phyloP scores from a whole-genome alignment of 2,888 invertebrate genomes.

The Mechanitis messenoides region DNA sequence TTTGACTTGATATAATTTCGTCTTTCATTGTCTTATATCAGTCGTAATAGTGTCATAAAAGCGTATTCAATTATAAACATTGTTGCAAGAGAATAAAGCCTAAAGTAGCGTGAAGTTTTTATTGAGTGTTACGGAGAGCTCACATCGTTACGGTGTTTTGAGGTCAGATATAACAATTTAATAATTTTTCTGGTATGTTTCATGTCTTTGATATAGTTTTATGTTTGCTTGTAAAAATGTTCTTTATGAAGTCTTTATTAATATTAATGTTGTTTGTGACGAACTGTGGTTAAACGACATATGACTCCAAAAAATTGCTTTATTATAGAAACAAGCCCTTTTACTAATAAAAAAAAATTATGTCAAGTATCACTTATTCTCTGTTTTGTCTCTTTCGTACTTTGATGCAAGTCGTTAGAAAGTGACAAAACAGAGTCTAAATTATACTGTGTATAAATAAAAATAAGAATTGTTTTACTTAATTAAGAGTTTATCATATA shows the following conservation, averaged over 20 bases:
- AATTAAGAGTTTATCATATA: too few species aligned
- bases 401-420: too few species aligned
- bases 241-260: neutral
- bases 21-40: constrained; percentile 9
- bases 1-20: constrained; percentile 5
- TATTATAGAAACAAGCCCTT: too few species aligned
- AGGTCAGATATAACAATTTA: constrained; percentile 16
- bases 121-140: constrained; percentile 12
- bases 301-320: too few species aligned
- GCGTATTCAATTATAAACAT: constrained; percentile 23
- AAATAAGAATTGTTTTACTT: too few species aligned
- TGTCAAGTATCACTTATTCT: too few species aligned
- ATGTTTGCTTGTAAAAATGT: constrained; percentile 3
- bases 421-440: too few species aligned
- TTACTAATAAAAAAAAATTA: too few species aligned
- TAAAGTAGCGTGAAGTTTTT: constrained; percentile 20
- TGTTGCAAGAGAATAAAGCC: constrained; percentile 18
- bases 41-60: constrained; percentile 11
- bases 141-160: constrained; percentile 17
- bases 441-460: too few species aligned
- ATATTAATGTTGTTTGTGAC: neutral
- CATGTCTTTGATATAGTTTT: constrained; percentile 6
- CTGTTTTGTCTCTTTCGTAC: too few species aligned
- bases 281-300: neutral
- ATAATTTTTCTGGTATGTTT: constrained; percentile 10